phyloP scores from a whole-genome alignment of 92 coral and sea anemone genomes.

The Pocillopora meandrina region DNA sequence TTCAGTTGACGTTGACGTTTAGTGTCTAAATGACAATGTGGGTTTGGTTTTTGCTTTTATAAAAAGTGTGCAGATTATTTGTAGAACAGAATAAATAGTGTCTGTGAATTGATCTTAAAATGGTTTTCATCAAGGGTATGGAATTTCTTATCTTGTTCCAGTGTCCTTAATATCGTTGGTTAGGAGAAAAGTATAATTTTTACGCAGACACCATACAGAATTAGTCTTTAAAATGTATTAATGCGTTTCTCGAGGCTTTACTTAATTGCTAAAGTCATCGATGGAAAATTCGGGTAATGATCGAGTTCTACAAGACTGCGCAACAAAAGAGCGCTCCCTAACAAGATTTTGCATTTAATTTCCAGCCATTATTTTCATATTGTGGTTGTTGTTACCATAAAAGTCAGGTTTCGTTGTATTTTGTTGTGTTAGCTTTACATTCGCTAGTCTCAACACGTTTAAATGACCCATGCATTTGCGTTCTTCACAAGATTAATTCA shows the following conservation, averaged over 20 bases:
- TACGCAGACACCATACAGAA: neutral
- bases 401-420: neutral
- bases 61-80: slow-evolving; percentile 3
- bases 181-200: neutral
- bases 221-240: slow-evolving; percentile 11
- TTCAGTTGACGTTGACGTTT: neutral
- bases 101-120: neutral
- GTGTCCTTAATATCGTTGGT: neutral
- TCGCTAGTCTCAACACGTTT: no score
- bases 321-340: neutral
- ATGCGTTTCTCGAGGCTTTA: neutral
- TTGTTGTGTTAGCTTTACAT: no score
- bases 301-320: neutral
- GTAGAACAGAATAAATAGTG: neutral
- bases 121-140: neutral
- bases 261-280: slow-evolving; percentile 22
- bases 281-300: neutral
- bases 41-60: neutral
- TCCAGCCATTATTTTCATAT: neutral
- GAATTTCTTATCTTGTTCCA: neutral
- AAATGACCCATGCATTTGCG: no score
- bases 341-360: neutral
- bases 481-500: no score
- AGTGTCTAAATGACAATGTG: slow-evolving; percentile 12
- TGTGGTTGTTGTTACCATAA: neutral